Conservation (phyloP, 2,888 invertebrate genomes). For the Patella caerulea region DNA sequence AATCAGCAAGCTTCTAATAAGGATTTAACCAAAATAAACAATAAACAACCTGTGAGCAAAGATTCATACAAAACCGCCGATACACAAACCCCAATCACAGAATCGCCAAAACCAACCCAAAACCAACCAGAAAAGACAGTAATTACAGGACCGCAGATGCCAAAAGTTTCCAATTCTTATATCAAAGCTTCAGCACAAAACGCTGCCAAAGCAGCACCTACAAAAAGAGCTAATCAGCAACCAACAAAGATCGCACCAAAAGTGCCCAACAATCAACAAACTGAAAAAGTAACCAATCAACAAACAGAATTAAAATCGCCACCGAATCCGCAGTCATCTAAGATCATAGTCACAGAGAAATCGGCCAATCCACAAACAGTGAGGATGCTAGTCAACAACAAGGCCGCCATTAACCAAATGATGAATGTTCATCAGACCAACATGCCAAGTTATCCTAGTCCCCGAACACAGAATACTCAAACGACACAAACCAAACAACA, state of each 20-base stretch:
- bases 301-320: not conserved
- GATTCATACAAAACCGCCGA: not conserved
- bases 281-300: not conserved
- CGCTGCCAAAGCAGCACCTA: not conserved
- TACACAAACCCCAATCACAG: not conserved
- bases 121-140: not conserved
- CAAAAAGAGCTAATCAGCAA: not conserved
- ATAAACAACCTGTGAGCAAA: not conserved
- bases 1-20: no score
- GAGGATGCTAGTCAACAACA: not conserved
- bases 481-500: not conserved
- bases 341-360: not conserved
- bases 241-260: constrained; percentile 1
- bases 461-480: not conserved
- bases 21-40: no score
- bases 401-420: not conserved
- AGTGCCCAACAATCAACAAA: not conserved
- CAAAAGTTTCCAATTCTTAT: not conserved
- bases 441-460: not conserved
- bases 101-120: not conserved
- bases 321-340: not conserved
- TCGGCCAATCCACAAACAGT: not conserved
- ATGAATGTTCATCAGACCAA: not conserved
- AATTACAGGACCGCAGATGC: not conserved
- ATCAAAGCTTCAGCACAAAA: not conserved